These are phyloP conservation scores for Thera obeliscata DNA, from an alignment of 2,888 invertebrate genomes.

Conservation along the genomic window DNA sequence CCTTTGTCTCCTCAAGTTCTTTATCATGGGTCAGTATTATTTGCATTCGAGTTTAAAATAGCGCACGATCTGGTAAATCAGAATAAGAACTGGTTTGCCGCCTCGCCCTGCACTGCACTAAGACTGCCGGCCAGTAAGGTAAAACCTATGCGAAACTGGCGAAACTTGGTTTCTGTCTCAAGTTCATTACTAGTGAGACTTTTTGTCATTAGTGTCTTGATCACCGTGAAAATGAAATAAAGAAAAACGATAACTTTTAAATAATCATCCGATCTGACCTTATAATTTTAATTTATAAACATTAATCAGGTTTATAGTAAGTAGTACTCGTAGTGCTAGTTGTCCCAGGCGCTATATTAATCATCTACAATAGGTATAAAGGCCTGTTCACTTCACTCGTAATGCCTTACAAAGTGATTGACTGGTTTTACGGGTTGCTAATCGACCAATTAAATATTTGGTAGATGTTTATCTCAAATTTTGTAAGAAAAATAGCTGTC, in stretches of 20 bases:
- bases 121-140: constrained; percentile 53
- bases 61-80: constrained; percentile 80
- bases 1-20: constrained; percentile 72
- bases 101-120: constrained; percentile 59
- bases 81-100: constrained; percentile 78
- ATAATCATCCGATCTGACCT: not conserved
- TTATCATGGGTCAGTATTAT: constrained; percentile 73
- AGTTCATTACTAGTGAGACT: constrained; percentile 21
- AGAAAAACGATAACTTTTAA: not conserved
- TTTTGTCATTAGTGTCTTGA: constrained; percentile 9
- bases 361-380: too few relatives aligned
- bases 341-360: too few relatives aligned
- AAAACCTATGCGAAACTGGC: constrained; percentile 38
- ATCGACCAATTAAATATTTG: too few relatives aligned
- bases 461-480: too few relatives aligned
- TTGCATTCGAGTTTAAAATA: constrained; percentile 79
- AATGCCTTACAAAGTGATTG: too few relatives aligned
- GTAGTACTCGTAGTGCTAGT: not conserved
- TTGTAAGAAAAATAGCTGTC: too few relatives aligned
- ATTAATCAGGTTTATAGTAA: not conserved
- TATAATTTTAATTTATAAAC: not conserved
- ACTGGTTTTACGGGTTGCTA: too few relatives aligned
- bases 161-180: constrained; percentile 26
- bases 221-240: constrained; percentile 1
- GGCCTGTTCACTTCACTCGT: too few relatives aligned